Conservation (phyloP, 2,888 invertebrate genomes). For the Zygogramma bicolorata region DNA sequence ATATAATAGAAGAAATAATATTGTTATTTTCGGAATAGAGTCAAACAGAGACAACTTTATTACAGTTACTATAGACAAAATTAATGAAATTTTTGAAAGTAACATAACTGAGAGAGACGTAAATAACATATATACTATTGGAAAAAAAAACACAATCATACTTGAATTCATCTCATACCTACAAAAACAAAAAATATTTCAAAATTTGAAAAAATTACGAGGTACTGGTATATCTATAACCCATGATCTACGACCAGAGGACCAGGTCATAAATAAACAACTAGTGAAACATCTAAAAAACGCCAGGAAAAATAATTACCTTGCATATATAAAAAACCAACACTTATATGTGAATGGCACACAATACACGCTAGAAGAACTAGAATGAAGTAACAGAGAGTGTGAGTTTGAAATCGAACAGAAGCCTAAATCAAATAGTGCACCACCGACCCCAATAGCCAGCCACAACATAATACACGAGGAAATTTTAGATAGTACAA, state of each 20-base stretch:
- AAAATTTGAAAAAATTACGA: not conserved
- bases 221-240: not conserved
- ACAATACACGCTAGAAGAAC: not conserved
- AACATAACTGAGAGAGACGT: too few species aligned
- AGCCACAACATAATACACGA: not conserved
- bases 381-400: not conserved
- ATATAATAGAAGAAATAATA: not conserved
- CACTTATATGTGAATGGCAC: not conserved
- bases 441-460: not conserved
- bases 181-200: not conserved
- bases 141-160: not conserved
- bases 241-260: not conserved
- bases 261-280: too few species aligned
- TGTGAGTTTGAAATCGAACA: not conserved
- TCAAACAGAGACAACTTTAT: not conserved
- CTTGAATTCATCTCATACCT: not conserved
- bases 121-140: too few species aligned
- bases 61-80: too few species aligned
- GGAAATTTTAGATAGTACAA: not conserved
- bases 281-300: too few species aligned
- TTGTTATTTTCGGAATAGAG: not conserved
- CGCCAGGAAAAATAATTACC: not conserved
- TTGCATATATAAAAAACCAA: not conserved
- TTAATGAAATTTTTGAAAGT: too few species aligned
- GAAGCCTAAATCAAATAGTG: not conserved